These are phyloP conservation scores for Drosophila kurseongensis DNA, from an alignment of 1,140 invertebrate genomes.

Conservation along the genomic window DNA sequence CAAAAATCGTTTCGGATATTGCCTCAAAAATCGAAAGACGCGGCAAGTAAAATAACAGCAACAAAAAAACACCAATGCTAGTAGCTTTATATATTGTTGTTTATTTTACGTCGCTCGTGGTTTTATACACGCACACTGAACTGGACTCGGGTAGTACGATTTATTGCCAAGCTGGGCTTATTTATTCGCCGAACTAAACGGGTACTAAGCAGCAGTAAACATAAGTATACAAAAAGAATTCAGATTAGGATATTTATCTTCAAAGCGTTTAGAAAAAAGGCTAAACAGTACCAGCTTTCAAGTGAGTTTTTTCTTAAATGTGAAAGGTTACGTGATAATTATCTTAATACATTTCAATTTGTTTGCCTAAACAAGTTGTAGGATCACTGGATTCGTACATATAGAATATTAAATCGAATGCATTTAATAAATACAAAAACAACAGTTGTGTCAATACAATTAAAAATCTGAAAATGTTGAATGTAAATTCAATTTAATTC, in stretches of 20 bases:
- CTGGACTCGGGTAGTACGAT: conserved; percentile 34
- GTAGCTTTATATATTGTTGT: conserved; percentile 55
- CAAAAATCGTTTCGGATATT: conserved; percentile 76
- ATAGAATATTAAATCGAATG: not conserved
- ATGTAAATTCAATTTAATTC: too few species aligned
- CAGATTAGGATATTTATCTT: conserved; percentile 36
- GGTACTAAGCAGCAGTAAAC: conserved; percentile 1
- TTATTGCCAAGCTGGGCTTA: conserved; percentile 22
- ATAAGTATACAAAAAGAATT: conserved; percentile 19
- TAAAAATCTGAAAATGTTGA: too few species aligned
- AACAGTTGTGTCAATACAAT: not conserved
- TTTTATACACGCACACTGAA: conserved; percentile 51
- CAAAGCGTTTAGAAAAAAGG: conserved; percentile 1
- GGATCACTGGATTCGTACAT: not conserved
- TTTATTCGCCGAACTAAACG: conserved; percentile 33
- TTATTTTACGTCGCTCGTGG: conserved; percentile 53
- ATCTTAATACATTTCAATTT: conserved; percentile 26
- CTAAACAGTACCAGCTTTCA: conserved; percentile 17
- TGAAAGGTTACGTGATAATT: conserved; percentile 14
- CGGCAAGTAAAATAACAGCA: conserved; percentile 66
- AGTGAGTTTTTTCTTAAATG: conserved; percentile 15
- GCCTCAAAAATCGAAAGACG: conserved; percentile 79
- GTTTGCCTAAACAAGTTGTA: conserved; percentile 11
- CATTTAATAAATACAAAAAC: not conserved
- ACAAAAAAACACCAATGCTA: conserved; percentile 35